Base-by-base conservation (phyloP, 1,140 invertebrate genomes). In the Euura saliciscinereae region DNA sequence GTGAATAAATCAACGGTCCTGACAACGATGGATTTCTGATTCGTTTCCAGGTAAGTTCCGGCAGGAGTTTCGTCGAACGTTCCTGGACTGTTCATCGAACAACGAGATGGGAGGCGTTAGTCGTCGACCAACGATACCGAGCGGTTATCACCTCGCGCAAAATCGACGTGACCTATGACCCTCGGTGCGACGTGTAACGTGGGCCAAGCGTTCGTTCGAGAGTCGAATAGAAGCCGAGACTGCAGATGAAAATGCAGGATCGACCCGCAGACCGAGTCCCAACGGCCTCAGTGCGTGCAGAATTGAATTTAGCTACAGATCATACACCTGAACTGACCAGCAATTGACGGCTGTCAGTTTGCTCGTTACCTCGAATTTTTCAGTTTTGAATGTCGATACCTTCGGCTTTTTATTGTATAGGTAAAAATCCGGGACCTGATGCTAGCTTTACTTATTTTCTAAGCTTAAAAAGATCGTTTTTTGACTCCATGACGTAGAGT, bases 21-120 rank as follows among this genome's bases (percentile, higher is more conserved):
- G 51, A 59, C 51, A 59, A 59, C 51, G 51, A 59, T 59, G 51
- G 51, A 59, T 59, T 59, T 59, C 51, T 59, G 51, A 59, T 59
- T 78, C 65, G 66, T 78, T 80, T 79, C 6, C 72, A 81, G 79
- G 78, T 75, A 77, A 77, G 69, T 77, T 76, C 68, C 76, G 76
- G 7, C 70, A 75, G 44, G 76, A 76, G 65, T 77, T 76, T 72
- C 71, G 71, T 68, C 74, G 74, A 43, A 65, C 75, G 45, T 76
- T 77, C 46, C 71, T 65, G 65, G 70, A 78, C 43, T 80, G 77
- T 66, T 43, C 65, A 4, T 74, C 72, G 66, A 71, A 67, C 64
- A 13, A 59, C 67, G 46, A 44, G 65, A 42, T 5, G 6, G 28
- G 45, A 4, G 13, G 45, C 45, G 44, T n/a, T n/a, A 71, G 43